A percentile compares a stretch with the other conserved stretches of the same genome.
phyloP scores from a whole-genome alignment of 2,113 vertebrate genomes.

The Cebus imitator region DNA sequence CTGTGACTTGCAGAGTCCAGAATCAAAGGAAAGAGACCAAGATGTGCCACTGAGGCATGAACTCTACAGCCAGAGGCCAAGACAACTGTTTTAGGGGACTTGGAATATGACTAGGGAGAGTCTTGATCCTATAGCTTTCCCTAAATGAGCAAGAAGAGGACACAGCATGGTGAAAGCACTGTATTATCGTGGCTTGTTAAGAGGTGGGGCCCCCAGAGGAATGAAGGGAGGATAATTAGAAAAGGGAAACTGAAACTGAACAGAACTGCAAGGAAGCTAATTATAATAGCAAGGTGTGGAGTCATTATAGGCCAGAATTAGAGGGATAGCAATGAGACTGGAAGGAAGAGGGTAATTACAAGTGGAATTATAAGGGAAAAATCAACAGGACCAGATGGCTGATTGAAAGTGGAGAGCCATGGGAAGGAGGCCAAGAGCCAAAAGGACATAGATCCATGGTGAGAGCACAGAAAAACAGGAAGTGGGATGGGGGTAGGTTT shows the following conservation, averaged over 20 bases:
- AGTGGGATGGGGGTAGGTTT: not conserved
- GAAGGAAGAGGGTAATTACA: not conserved
- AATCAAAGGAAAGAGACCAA: not conserved
- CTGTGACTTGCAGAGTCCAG: not conserved
- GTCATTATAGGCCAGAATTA: not conserved
- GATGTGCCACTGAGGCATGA: not conserved
- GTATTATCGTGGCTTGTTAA: not conserved
- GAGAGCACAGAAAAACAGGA: not conserved
- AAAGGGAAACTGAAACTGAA: not conserved
- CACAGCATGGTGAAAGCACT: rapidly evolving
- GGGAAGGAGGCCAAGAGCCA: not conserved
- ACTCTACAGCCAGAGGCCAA: not conserved
- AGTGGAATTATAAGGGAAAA: not conserved
- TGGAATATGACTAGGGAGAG: not conserved
- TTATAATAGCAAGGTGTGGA: not conserved
- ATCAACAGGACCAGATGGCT: not conserved
- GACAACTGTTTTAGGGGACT: not conserved
- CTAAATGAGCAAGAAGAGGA: not conserved
- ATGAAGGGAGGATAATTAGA: not conserved
- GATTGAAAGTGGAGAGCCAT: not conserved
- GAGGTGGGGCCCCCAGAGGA: not conserved
- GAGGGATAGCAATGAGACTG: not conserved
- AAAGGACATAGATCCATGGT: not conserved
- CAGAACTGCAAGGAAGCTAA: not conserved
- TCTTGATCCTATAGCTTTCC: not conserved